Evolutionary conservation across 2,888 invertebrate species (phyloP), one percentile per base, ranked within the genome.

Genomic region (Fragum fragum): DNA sequence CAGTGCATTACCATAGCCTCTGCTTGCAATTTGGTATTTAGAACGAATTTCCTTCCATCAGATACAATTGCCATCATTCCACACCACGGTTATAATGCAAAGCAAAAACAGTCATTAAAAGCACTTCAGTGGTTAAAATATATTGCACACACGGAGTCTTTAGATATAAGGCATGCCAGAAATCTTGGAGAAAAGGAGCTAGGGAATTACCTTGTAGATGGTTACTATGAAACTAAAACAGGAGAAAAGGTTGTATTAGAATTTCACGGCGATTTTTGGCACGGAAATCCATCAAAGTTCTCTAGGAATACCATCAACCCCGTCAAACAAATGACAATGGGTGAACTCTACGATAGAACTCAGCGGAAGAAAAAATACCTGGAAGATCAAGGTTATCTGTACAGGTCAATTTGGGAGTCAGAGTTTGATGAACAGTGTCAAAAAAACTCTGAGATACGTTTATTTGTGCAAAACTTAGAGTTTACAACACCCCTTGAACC

Each of bases 321-420:
- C n/a, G 81, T 86, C 0, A 71, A 52, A 36, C 53, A 73, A 52
- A 29, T 66, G 26, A 71, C 78, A 23, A 84, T 85, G 80, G 75
- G 73, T 11, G 84, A 85, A 14, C 72, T 81, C 1, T 76, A 66
- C 47, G 69, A 81, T 39, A 70, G 55, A n/a, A 81, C 76, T 1
- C 53, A 78, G 5, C 75, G 81, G 28, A 78, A 81, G 29, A 42
- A 75, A 32, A 36, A 42, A 18, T 79, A 72, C 55, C 26, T 85
- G 26, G 70, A 79, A 73, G 26, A 53, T 14, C 32, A 23, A 1
- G 88, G 89, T 0, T 88, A 79, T 47, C 76, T 36, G 0, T 83
- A 88, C 29, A 52, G 70, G 0, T 81, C 57, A 11, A 88, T 81
- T 7, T 91, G 90, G 91, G 90, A 90, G 61, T 87, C 87, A 23